Evolutionary conservation across 2,888 invertebrate species (phyloP), one percentile per base, ranked within the genome.

Genomic region (Drosophila pullipes): DNA sequence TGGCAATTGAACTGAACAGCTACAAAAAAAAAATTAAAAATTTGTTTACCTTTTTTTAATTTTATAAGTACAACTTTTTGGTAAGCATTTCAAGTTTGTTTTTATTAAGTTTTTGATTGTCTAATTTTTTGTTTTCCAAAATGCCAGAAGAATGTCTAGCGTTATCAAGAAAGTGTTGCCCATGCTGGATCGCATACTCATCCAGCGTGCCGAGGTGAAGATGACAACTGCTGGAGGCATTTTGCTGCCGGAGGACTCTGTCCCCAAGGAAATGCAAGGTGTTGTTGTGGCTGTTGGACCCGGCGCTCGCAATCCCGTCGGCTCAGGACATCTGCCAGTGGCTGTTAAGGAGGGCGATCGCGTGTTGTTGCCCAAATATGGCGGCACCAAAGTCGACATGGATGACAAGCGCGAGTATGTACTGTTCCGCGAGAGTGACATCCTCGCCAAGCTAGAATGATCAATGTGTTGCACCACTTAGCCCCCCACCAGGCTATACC

Each of bases 361-460:
- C 91, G 99, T 99, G 4, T 95, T 99, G 53, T 95, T 99, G 58
- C 99, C 99, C 0, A 99, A 99, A 94, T 99, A 98, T 94, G 99
- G 99, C 71, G 99, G 99, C 84, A 99, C 98, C 75, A 99, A 99
- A 95, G 97, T 99, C 44, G 95, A 96, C 82, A 93, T 99, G 66
- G 97, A 97, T 72, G 97, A 98, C 76, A 97, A 97, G 88, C 96
- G 97, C 91, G 99, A 99, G 93, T 98, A 97, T 92, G 97, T 97
- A 87, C 95, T 99, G 77, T 99, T 98, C 95, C 95, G 98, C 92
- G 99, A 99, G 94, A 94, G 96, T 66, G 99, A 99, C 92, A 98
- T 99, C 91, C 94, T 99, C 90, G 99, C 98, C 65, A 99, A 99
- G 94, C 95, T 98, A 83, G 96, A 97, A 50, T 92, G 90, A 30